Evolutionary conservation across 2,797 vertebrate genomes (phyloP).

Genomic region (Orientallactaga sibirica): DNA sequence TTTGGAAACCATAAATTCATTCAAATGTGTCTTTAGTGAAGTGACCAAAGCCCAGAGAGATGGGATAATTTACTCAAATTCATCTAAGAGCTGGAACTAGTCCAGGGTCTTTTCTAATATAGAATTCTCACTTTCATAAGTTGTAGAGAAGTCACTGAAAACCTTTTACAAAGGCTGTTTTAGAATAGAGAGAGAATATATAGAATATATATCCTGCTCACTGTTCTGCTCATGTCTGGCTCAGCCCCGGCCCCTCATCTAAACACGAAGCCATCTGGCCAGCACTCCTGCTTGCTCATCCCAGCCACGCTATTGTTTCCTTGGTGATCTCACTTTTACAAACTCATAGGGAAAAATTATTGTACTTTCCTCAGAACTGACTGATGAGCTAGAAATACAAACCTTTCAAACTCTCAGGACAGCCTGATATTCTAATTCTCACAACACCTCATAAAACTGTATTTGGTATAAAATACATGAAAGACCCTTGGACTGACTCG

Average conservation of each 20-base stretch:
- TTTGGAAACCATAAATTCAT: neutral
- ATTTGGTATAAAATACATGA: constrained; percentile 15
- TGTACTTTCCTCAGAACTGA: neutral
- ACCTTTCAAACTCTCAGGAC: neutral
- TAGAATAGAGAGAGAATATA: neutral
- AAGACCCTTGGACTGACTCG: neutral
- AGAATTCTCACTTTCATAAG: neutral
- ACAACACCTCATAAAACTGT: neutral
- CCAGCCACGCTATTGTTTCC: neutral
- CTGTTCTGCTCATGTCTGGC: neutral
- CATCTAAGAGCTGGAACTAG: neutral
- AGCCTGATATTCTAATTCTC: constrained; percentile 22
- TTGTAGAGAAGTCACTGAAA: neutral
- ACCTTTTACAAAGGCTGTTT: neutral
- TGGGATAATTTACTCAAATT: neutral
- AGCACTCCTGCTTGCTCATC: neutral
- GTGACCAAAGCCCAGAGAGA: neutral
- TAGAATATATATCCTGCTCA: too few species aligned
- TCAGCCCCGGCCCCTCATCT: neutral
- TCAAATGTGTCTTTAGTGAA: neutral
- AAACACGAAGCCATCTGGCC: neutral
- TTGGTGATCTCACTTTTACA: constrained; percentile 8
- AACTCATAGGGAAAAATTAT: neutral
- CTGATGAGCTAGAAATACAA: constrained; percentile 26
- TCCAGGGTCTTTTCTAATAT: neutral